Evolutionary conservation across 2,888 invertebrate genomes (phyloP), one percentile per base, ranked within the genome.

Genomic region (Cremastinae sp.): DNA sequence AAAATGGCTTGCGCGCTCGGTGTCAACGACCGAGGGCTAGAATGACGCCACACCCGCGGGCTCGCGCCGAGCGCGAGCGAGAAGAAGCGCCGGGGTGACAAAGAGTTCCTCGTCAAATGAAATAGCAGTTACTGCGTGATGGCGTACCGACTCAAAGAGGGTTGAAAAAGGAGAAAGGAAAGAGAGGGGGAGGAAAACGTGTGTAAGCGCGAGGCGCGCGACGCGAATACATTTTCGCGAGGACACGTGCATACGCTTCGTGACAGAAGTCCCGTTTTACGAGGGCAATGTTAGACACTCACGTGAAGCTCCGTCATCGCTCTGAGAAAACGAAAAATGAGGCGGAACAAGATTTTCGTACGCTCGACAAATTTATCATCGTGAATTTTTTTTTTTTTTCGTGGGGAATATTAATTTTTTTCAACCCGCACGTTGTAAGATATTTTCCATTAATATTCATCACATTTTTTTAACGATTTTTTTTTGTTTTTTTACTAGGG

Each of bases 21-120:
- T 69, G 65, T 43, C 69, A 76, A 73, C 59, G 73, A 70, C 61
- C 73, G 53, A 59, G 65, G 37, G 65, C 59, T 69, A 43, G 55
- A 72, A 69, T 76, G 68, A 76, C 55, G 69, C 53, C 59, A 69
- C 69, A 64, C 69, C 73, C 69, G 76, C 51, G 22, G 28, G 73
- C 56, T 53, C 78, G 61, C 65, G 45, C 18, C 16, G 28, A 49
- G 47, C 45, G 22, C 16, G 22, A 8, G 49, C 58, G 58, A 51
- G 47, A 73, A 28, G 41, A 41, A 70, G 16, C 70, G 80, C 76
- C 79, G 73, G 47, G 59, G 69, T 70, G 76, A 76, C 73, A 76
- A 73, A 76, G 69, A 61, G 73, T 41, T 69, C 65, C 53, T 55
- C 73, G 73, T 73, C 73, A 73, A 76, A 76, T 73, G 69, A 76